Percentiles rank a stretch among this genome's conserved stretches.
Evolutionary conservation across 2,797 vertebrate species (phyloP).

Genomic region (Falco naumanni): DNA sequence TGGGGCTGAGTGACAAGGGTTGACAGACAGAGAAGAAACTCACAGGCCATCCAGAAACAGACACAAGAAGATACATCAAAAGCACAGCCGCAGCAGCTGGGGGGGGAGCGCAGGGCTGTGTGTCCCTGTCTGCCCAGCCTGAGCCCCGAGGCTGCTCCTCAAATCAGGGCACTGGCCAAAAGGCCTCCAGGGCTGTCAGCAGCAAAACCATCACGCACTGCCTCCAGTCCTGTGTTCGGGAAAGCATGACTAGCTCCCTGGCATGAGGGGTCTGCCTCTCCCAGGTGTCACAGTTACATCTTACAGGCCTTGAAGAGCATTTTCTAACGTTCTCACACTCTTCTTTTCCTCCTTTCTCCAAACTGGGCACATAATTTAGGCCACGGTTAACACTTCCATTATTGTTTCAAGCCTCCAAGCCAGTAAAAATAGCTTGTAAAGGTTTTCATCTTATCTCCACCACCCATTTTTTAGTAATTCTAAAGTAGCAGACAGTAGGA

Average conservation of each 20-base stretch:
- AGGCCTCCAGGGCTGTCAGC: background rate
- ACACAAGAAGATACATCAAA: background rate
- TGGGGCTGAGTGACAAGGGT: background rate
- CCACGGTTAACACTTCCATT: slow-evolving; percentile 16
- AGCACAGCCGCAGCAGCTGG: background rate
- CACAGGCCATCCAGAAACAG: background rate
- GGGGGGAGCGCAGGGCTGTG: background rate
- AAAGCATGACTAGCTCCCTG: background rate
- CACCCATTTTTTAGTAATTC: slow-evolving; percentile 7
- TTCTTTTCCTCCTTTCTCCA: background rate
- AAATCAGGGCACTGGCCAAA: background rate
- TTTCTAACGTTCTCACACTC: background rate
- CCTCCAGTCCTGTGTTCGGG: background rate
- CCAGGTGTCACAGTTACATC: background rate
- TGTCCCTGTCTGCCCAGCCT: background rate
- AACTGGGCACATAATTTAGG: slow-evolving; percentile 5
- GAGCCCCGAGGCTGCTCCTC: background rate
- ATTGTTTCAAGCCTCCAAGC: slow-evolving; percentile 38
- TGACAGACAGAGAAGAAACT: background rate
- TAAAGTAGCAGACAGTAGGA: background rate
- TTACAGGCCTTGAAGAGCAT: background rate
- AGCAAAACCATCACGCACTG: background rate
- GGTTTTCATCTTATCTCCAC: slow-evolving; percentile 24
- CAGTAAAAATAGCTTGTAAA: slow-evolving; percentile 53
- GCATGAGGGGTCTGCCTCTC: background rate